Conservation (phyloP, 2,888 invertebrate genomes). For the Lapara coniferarum region DNA sequence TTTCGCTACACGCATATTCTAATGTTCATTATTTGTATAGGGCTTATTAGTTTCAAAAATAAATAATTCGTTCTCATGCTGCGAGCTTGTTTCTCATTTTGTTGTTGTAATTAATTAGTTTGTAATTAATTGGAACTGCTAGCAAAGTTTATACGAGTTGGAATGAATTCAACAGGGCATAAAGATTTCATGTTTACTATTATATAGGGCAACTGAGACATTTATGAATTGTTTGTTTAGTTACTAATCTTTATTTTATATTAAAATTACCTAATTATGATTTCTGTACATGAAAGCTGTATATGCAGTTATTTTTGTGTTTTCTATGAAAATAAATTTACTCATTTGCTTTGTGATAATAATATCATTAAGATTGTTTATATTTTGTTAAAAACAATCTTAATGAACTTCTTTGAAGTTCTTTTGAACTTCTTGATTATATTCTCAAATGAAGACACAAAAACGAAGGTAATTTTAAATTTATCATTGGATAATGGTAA, state of each 20-base stretch:
- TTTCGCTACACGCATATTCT: background rate
- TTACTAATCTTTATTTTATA: background rate
- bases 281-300: background rate
- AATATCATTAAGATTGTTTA: too few species aligned
- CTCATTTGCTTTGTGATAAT: too few species aligned
- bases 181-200: background rate
- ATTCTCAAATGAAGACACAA: too few species aligned
- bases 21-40: conserved; percentile 11
- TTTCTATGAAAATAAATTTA: background rate
- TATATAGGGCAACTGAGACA: background rate
- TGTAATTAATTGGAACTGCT: conserved; percentile 6
- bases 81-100: background rate
- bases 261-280: background rate
- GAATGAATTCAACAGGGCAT: background rate
- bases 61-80: conserved; percentile 7
- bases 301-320: too few species aligned
- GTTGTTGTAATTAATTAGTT: conserved; percentile 13
- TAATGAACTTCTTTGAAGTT: too few species aligned
- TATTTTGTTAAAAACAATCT: too few species aligned
- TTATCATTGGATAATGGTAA: too few species aligned
- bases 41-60: conserved; percentile 17
- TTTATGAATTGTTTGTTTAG: background rate
- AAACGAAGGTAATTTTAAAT: too few species aligned
- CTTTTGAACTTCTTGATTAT: too few species aligned
- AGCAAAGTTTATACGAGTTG: background rate